Evolutionary conservation across 2,797 vertebrate genomes (phyloP).

Genomic region (Mormyrus hasselquistii): DNA sequence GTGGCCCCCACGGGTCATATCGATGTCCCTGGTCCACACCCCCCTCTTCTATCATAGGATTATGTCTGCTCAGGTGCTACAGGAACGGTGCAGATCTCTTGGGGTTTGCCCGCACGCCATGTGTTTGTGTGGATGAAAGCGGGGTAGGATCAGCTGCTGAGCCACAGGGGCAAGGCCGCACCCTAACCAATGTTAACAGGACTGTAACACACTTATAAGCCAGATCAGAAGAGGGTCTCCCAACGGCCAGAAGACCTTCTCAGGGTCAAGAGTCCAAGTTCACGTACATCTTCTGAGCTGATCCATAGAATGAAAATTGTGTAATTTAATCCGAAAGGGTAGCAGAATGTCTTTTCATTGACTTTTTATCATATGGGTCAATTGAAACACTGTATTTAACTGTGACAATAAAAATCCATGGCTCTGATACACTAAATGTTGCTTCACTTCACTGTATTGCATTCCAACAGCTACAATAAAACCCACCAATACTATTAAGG

Average conservation of each 20-base stretch:
- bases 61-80: slow-evolving; percentile 32
- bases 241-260: neutral
- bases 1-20: slow-evolving; percentile 49
- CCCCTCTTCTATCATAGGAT: slow-evolving; percentile 28
- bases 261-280: neutral
- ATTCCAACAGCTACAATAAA: neutral
- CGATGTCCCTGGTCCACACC: slow-evolving; percentile 35
- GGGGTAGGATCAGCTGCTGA: slow-evolving; percentile 46
- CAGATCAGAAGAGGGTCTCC: neutral
- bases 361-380: neutral
- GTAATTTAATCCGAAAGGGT: neutral
- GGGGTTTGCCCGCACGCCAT: slow-evolving; percentile 38
- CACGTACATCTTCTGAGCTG: neutral
- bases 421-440: neutral
- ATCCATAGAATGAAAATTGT: neutral
- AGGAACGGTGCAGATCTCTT: slow-evolving; percentile 27
- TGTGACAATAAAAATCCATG: neutral
- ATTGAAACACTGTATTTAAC: neutral
- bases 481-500: neutral
- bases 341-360: neutral
- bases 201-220: neutral
- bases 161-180: slow-evolving; percentile 40
- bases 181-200: slow-evolving; percentile 27
- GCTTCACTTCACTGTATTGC: neutral
- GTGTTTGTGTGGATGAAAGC: slow-evolving; percentile 46